A percentile compares a stretch with the other conserved stretches of the same genome.
These are phyloP conservation scores for Podarcis raffonei DNA, from an alignment of 2,113 vertebrate genomes.

Conservation along the genomic window DNA sequence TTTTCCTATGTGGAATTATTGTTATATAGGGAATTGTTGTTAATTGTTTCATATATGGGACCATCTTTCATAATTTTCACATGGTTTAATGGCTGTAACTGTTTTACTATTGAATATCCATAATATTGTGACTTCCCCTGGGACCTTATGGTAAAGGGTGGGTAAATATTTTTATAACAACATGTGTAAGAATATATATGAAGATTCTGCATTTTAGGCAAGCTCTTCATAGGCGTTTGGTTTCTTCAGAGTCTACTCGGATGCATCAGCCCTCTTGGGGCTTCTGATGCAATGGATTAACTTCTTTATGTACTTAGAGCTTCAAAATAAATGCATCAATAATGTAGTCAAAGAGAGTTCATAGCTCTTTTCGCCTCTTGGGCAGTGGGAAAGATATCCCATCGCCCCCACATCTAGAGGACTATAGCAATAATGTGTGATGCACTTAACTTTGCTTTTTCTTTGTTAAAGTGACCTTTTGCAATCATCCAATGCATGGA, in stretches of 20 bases:
- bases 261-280: slow-evolving; percentile 17
- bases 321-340: background rate
- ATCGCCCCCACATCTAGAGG: rapidly evolving
- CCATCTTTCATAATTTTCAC: no score
- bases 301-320: background rate
- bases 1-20: no score
- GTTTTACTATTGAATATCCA: no score
- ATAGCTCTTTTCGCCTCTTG: background rate
- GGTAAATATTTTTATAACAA: no score
- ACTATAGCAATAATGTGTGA: background rate
- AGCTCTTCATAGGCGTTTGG: background rate
- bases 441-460: background rate
- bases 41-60: no score
- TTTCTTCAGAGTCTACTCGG: slow-evolving; percentile 14
- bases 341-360: background rate
- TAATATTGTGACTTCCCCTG: no score
- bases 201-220: slow-evolving; percentile 7
- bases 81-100: no score
- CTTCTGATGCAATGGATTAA: slow-evolving; percentile 10
- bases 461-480: background rate
- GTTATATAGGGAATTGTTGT: no score
- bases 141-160: no score
- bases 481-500: background rate
- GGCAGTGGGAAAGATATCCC: rapidly evolving
- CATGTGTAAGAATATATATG: no score